Conservation (phyloP, 2,888 invertebrate genomes). For the Ellobium chinense region DNA sequence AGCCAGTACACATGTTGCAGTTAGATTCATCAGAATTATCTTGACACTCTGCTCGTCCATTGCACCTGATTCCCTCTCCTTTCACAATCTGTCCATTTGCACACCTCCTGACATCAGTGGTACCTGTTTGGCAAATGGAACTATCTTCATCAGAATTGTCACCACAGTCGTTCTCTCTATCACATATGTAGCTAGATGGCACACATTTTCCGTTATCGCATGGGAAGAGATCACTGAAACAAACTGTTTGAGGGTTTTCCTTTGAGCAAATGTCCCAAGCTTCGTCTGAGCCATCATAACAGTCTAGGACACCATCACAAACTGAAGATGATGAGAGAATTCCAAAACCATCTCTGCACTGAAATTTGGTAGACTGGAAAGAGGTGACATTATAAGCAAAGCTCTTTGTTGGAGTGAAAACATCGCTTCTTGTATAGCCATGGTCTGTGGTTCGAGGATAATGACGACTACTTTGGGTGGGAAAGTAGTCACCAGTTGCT, state of each 20-base stretch:
- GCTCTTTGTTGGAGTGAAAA: no score
- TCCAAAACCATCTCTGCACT: background rate
- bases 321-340: background rate
- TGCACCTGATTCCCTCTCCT: background rate
- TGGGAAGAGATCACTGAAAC: no score
- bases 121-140: background rate
- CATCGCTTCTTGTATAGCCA: no score
- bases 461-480: no score
- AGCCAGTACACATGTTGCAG: background rate
- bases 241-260: no score
- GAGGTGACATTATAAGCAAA: no score
- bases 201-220: background rate
- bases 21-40: slow-evolving; percentile 16
- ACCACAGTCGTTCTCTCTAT: background rate
- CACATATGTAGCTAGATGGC: background rate
- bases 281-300: background rate
- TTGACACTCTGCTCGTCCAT: slow-evolving; percentile 11
- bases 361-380: no score
- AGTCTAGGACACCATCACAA: background rate
- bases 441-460: no score
- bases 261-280: background rate
- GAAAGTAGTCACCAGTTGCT: no score
- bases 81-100: background rate
- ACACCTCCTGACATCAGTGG: background rate
- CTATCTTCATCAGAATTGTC: background rate